Conservation (phyloP, 2,888 invertebrate genomes). For the Autographa gamma region DNA sequence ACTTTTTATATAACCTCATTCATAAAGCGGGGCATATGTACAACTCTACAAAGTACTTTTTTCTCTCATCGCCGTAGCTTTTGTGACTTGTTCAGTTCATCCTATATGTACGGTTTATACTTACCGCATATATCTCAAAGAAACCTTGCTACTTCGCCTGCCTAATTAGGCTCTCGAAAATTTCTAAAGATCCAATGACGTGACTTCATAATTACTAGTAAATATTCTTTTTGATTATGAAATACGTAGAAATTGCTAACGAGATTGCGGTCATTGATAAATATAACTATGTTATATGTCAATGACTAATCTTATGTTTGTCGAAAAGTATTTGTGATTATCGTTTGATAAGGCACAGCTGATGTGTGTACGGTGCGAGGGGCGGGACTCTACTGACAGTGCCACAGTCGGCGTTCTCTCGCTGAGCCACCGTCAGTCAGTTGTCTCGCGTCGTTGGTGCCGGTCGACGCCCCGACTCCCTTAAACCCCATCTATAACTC, state of each 20-base stretch:
- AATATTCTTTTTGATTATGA: conserved; percentile 31
- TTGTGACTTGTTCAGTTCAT: conserved; percentile 20
- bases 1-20: conserved; percentile 64
- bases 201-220: conserved; percentile 17
- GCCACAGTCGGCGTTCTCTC: conserved; percentile 28
- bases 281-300: conserved; percentile 2
- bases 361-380: conserved; percentile 53
- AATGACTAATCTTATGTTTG: conserved; percentile 37
- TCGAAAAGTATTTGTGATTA: conserved; percentile 41
- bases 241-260: conserved; percentile 35
- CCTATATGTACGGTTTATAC: conserved; percentile 18
- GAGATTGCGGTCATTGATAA: conserved; percentile 3
- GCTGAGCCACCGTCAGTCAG: conserved; percentile 66
- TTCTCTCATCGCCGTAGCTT: conserved; percentile 27
- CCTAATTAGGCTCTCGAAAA: conserved; percentile 23
- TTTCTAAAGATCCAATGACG: conserved; percentile 23
- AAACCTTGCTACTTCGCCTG: conserved; percentile 11
- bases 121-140: conserved; percentile 30
- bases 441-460: conserved; percentile 71
- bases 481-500: conserved; percentile 43
- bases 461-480: conserved; percentile 66
- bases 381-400: conserved; percentile 47
- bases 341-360: conserved; percentile 60
- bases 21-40: conserved; percentile 57
- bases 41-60: conserved; percentile 18